Evolutionary conservation across 2,888 invertebrate species (phyloP).

Genomic region (Cybosia mesomella): DNA sequence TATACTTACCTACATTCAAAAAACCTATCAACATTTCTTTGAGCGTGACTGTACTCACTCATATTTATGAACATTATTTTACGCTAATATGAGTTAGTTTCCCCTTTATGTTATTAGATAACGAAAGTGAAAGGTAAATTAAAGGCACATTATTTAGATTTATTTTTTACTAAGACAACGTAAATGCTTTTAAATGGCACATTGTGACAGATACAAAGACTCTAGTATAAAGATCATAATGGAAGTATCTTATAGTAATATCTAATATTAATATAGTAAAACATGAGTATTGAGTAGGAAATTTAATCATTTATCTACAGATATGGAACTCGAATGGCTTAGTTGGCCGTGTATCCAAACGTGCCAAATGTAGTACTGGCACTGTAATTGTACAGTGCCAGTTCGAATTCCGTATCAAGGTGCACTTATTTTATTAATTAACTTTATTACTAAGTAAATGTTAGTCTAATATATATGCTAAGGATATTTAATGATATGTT

Average conservation of each 20-base stretch:
- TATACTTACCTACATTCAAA: background rate
- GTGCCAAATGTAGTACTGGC: too few species aligned
- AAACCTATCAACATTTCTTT: background rate
- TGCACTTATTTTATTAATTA: background rate
- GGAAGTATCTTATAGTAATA: background rate
- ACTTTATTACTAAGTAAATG: background rate
- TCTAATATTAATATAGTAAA: background rate
- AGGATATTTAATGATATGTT: background rate
- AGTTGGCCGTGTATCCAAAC: background rate
- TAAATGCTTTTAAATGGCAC: constrained; percentile 35
- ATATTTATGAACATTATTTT: background rate
- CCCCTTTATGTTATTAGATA: background rate
- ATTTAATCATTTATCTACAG: background rate
- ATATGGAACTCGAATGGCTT: background rate
- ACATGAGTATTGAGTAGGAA: background rate
- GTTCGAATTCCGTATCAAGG: background rate
- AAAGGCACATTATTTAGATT: constrained; percentile 22
- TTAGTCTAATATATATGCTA: background rate
- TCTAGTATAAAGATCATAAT: background rate
- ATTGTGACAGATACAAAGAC: background rate
- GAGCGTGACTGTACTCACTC: background rate
- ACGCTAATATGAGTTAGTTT: background rate
- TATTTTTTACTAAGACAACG: background rate
- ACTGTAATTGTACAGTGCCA: background rate
- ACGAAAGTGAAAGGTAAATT: background rate